A percentile compares a stretch with the other conserved stretches of the same genome.
Conservation (phyloP, 2,888 invertebrate species). For the Nephrotoma flavescens region DNA sequence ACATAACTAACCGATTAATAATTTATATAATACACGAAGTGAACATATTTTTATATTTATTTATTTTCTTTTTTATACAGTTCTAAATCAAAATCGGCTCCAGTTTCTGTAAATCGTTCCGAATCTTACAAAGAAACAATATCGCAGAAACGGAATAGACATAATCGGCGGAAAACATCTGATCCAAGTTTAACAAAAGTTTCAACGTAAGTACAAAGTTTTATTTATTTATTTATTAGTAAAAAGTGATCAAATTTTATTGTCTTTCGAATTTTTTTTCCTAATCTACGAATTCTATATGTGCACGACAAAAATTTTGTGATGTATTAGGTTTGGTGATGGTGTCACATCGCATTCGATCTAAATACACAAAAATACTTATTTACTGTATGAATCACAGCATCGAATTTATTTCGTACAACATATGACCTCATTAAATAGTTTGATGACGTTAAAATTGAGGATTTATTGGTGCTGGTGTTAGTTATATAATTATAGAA, state of each 20-base stretch:
- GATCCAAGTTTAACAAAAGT: conserved; percentile 65
- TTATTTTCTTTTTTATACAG: background rate
- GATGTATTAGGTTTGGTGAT: background rate
- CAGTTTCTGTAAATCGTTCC: conserved; percentile 43
- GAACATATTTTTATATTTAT: background rate
- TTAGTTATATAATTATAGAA: background rate
- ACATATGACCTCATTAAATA: background rate
- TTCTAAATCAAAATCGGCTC: conserved; percentile 24
- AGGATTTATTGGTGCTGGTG: background rate
- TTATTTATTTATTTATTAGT: background rate
- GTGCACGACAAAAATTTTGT: background rate
- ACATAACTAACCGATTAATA: background rate
- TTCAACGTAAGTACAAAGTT: conserved; percentile 28
- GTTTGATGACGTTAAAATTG: background rate
- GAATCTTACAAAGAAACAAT: conserved; percentile 59
- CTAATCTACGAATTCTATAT: background rate
- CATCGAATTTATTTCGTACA: background rate
- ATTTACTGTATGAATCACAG: background rate
- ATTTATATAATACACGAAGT: background rate
- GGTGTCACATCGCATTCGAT: no score
- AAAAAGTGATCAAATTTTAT: background rate
- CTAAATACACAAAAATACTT: background rate
- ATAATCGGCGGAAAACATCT: conserved; percentile 59
- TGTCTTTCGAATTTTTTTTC: background rate
- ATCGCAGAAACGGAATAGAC: conserved; percentile 47